Evolutionary conservation across 2,888 invertebrate species (phyloP).

Genomic region (Nomada fabriciana): DNA sequence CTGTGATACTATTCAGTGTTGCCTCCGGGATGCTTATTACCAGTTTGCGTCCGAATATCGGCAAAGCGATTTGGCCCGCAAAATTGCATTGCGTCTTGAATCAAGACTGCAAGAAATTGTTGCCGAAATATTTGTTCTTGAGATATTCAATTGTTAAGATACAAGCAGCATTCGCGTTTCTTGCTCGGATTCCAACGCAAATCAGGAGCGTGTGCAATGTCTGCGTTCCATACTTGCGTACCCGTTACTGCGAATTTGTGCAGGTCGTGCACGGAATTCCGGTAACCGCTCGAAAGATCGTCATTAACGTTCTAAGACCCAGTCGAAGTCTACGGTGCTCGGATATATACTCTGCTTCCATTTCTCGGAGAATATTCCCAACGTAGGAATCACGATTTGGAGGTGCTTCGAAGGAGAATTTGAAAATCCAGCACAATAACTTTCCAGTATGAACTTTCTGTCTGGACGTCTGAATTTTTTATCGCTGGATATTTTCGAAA

Average conservation of each 20-base stretch:
- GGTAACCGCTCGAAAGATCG: conserved; percentile 23
- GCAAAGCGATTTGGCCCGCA: neutral
- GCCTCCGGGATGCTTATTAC: neutral
- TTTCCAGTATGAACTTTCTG: no score
- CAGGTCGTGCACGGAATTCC: conserved; percentile 17
- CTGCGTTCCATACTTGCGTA: conserved; percentile 18
- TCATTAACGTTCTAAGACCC: conserved; percentile 23
- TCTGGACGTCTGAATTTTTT: no score
- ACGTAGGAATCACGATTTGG: neutral
- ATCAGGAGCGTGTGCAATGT: conserved; percentile 28
- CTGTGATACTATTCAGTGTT: neutral
- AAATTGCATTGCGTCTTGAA: neutral
- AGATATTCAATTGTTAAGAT: conserved; percentile 13
- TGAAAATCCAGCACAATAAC: no score
- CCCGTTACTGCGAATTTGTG: neutral
- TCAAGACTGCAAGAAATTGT: neutral
- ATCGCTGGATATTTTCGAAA: no score
- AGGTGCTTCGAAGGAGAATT: no score
- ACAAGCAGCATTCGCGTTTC: conserved; percentile 2
- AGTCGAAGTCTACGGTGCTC: neutral
- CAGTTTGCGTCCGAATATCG: neutral
- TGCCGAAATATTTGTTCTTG: neutral
- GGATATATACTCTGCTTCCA: neutral
- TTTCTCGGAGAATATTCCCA: neutral
- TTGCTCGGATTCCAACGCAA: conserved; percentile 21